Evolutionary conservation across 2,888 invertebrate genomes (phyloP), one percentile per base, ranked within the genome.

Genomic region (Drosophila falleni): DNA sequence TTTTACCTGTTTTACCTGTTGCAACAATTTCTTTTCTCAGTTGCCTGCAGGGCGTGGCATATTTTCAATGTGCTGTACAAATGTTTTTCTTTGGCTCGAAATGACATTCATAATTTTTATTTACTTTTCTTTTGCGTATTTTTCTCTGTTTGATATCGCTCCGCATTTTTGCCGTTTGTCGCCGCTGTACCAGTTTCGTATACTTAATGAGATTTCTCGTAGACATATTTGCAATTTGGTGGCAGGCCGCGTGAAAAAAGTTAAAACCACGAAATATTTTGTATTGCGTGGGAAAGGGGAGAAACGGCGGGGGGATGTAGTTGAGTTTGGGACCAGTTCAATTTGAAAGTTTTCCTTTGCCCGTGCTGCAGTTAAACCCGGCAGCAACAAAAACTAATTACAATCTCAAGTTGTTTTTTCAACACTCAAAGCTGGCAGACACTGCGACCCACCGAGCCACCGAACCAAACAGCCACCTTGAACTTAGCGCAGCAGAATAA

Each of bases 361-460:
- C 39, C 60, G 60, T 8, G 60, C 70, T 65, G 68, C 73, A 82
- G 76, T 74, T 85, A 84, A 78, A 74, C 85, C 90, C 89, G 81
- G 74, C 66, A 90, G 87, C 87, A 85, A 87, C 85, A 89, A 90
- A 91, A 90, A 91, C 91, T 90, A 90, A 90, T 90, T 90, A 90
- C 83, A 91, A 82, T 85, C 81, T 90, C 78, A 77, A 85, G 90
- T 81, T 87, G 87, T 86, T 82, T 79, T 80, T 76, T 78, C 71
- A 79, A 72, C 78, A 74, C 90, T 84, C 89, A 74, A 74, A 70
- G 79, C 67, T 49, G 50, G 67, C 49, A 71, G 65, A 68, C 72
- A 44, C n/a, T n/a, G 15, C 70, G 26, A 35, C 51, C 35, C 56
- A 51, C 15, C 31, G 31, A 42, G 11, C 70, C 31, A 16, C 68